A percentile compares a stretch with the other conserved stretches of the same genome.
Evolutionary conservation across 2,113 vertebrate species (phyloP).

Genomic region (Limnothrissa miodon): DNA sequence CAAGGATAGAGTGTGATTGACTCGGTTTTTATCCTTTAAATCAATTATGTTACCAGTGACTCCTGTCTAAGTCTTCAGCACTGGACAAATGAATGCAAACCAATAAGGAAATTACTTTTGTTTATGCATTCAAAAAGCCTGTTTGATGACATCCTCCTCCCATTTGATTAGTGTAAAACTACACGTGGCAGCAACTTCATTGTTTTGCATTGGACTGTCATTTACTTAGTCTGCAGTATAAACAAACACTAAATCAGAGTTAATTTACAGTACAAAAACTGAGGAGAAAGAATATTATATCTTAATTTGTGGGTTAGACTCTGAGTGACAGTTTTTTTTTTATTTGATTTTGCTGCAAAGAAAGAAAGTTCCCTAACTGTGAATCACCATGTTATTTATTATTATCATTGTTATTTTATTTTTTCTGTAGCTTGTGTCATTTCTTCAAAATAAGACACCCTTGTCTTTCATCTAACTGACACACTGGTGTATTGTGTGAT

Average conservation of each 20-base stretch:
- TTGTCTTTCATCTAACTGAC: slow-evolving; percentile 7
- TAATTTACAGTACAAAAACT: not conserved
- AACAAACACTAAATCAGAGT: not conserved
- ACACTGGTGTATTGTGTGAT: slow-evolving; percentile 24
- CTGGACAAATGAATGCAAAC: not conserved
- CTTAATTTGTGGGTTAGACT: not conserved
- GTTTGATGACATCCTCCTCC: not conserved
- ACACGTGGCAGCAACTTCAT: not conserved
- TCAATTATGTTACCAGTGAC: not conserved
- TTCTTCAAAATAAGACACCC: slow-evolving; percentile 13
- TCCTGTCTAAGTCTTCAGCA: not conserved
- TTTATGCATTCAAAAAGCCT: not conserved
- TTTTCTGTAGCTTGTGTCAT: not conserved
- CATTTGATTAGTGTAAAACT: not conserved
- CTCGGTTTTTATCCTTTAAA: too few species aligned
- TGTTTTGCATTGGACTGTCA: not conserved
- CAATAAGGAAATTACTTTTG: not conserved
- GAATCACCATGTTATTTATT: not conserved
- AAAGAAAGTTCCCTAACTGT: not conserved
- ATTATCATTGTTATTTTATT: not conserved
- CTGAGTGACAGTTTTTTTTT: not conserved
- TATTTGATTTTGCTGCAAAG: not conserved
- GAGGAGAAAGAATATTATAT: not conserved
- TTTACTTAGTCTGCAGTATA: not conserved
- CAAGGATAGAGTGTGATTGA: too few species aligned